phyloP scores from a whole-genome alignment of 1,140 invertebrate genomes.

The honey bee (Apis mellifera) region DNA sequence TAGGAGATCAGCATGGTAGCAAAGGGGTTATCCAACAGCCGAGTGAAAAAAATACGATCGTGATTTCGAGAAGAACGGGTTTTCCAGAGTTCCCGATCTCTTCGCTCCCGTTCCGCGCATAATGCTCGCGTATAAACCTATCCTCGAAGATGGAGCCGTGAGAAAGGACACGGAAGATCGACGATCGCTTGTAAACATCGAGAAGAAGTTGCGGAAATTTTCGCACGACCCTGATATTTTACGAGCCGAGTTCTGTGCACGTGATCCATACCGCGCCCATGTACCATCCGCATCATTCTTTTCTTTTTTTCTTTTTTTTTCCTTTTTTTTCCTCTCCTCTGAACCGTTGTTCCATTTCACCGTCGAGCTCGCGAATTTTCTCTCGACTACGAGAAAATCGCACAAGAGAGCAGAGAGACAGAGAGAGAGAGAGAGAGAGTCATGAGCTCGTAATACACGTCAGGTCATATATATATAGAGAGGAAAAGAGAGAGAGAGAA shows the following conservation, averaged over 20 bases:
- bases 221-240: constrained; percentile 64
- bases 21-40: background rate
- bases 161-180: constrained; percentile 64
- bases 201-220: constrained; percentile 58
- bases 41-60: constrained; percentile 18
- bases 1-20: background rate
- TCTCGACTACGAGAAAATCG: too few relatives aligned
- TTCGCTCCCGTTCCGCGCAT: constrained; percentile 53
- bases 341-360: background rate
- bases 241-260: constrained; percentile 22
- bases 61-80: constrained; percentile 43
- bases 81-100: constrained; percentile 27
- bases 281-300: constrained; percentile 11
- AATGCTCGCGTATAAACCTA: constrained; percentile 50
- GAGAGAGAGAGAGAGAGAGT: background rate
- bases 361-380: background rate
- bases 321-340: background rate
- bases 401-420: too few relatives aligned
- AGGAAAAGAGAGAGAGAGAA: background rate
- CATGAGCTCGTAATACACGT: background rate
- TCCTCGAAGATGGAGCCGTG: constrained; percentile 41
- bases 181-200: constrained; percentile 62
- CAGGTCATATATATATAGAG: too few relatives aligned
- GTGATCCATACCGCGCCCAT: constrained; percentile 35
- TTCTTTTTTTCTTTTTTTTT: background rate